These are phyloP conservation scores for Atrichornis clamosus DNA, from an alignment of 2,113 vertebrate species.

Conservation along the genomic window DNA sequence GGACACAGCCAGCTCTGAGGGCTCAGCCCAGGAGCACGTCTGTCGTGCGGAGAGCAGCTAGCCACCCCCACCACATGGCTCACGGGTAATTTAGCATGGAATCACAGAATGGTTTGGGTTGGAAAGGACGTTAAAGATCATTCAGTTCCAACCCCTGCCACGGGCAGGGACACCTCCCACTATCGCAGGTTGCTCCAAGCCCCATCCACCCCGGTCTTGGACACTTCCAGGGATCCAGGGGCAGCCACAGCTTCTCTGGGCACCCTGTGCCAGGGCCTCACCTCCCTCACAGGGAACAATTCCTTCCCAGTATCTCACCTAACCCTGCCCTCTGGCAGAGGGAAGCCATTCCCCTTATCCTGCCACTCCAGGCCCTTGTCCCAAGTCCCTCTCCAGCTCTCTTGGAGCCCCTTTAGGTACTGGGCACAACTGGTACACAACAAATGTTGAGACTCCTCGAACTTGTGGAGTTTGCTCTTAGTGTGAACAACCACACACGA, in stretches of 20 bases:
- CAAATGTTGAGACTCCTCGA: background rate
- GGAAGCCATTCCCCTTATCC: background rate
- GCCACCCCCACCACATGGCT: background rate
- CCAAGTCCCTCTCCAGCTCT: background rate
- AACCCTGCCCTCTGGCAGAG: background rate
- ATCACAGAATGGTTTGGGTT: background rate
- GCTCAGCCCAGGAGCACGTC: background rate
- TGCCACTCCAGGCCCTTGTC: background rate
- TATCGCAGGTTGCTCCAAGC: background rate
- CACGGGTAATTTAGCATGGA: background rate
- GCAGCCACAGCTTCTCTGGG: background rate
- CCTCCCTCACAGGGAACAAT: background rate
- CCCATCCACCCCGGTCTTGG: accelerated
- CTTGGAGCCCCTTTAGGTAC: background rate
- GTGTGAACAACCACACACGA: accelerated
- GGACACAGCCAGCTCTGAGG: background rate
- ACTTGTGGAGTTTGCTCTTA: background rate
- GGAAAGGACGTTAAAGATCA: background rate
- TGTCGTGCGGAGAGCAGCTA: background rate
- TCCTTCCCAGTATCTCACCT: background rate
- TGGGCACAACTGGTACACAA: background rate
- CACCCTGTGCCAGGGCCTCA: accelerated
- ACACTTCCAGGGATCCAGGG: background rate
- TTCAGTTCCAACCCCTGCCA: background rate
- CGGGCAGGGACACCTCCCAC: background rate